Percentiles rank a stretch among this genome's conserved stretches.
These are phyloP conservation scores for Lucinisca nassula DNA, from an alignment of 2,888 invertebrate species.

Conservation along the genomic window DNA sequence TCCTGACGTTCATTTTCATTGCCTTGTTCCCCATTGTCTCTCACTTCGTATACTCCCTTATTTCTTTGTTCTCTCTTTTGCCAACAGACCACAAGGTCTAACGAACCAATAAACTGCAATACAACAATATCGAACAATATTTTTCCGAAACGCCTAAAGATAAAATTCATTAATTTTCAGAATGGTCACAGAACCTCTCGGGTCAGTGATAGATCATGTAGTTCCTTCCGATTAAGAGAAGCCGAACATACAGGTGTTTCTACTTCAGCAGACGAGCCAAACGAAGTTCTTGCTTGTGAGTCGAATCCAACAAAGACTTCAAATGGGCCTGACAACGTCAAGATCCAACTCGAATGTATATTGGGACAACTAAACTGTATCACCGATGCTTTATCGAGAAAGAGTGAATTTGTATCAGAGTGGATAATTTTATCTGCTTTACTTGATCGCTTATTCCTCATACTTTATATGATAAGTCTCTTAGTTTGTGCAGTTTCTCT, in stretches of 20 bases:
- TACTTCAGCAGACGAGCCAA: background rate
- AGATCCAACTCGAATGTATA: background rate
- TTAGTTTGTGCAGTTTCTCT: background rate
- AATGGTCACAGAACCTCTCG: background rate
- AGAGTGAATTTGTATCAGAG: constrained; percentile 30
- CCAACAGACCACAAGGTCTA: too few relatives aligned
- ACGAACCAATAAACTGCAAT: too few relatives aligned
- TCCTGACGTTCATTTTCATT: too few relatives aligned
- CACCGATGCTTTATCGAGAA: background rate
- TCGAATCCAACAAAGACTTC: background rate
- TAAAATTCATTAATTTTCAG: too few relatives aligned
- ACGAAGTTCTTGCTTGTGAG: background rate
- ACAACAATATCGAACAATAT: too few relatives aligned
- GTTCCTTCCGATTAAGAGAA: background rate
- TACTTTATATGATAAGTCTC: constrained; percentile 45
- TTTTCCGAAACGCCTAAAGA: too few relatives aligned
- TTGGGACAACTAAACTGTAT: background rate
- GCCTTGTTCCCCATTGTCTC: too few relatives aligned
- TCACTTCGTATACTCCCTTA: too few relatives aligned
- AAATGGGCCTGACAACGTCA: background rate
- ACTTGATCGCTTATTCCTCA: constrained; percentile 61
- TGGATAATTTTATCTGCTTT: constrained; percentile 62
- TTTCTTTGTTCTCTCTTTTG: too few relatives aligned
- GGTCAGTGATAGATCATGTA: background rate
- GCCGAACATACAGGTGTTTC: background rate